These are phyloP conservation scores for Drosophila athabasca DNA, from an alignment of 1,140 invertebrate genomes.

Conservation along the genomic window DNA sequence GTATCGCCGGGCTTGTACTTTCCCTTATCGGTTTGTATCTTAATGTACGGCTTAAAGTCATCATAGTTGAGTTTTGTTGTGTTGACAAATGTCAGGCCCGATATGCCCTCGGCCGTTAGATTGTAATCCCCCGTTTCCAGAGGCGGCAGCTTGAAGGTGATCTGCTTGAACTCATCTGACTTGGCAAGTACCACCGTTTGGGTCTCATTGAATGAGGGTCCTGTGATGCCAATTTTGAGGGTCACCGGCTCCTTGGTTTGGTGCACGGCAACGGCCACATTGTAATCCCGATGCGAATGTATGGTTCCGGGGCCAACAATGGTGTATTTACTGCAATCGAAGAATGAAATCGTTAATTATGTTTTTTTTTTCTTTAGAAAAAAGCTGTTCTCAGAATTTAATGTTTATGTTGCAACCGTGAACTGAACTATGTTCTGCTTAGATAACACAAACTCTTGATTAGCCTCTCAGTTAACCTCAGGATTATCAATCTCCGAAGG, in stretches of 20 bases:
- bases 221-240: constrained; percentile 89
- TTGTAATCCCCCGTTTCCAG: constrained; percentile 91
- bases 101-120: constrained; percentile 88
- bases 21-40: constrained; percentile 97
- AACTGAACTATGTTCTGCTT: neutral
- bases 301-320: constrained; percentile 92
- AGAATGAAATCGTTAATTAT: constrained; percentile 13
- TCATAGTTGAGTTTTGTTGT: constrained; percentile 96
- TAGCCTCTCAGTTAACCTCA: constrained; percentile 21
- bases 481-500: constrained; percentile 6
- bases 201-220: constrained; percentile 88
- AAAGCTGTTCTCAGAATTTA: constrained; percentile 1
- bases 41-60: constrained; percentile 87
- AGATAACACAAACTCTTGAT: neutral
- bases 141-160: constrained; percentile 90
- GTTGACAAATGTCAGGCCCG: constrained; percentile 95
- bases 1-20: constrained; percentile 95
- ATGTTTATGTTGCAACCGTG: neutral
- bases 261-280: constrained; percentile 90
- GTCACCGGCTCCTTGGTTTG: constrained; percentile 86
- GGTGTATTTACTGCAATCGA: constrained; percentile 85
- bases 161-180: constrained; percentile 88
- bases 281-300: constrained; percentile 92
- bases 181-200: constrained; percentile 87
- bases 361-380: neutral